phyloP scores from a whole-genome alignment of 2,113 vertebrate species.

The Protomyctophum bolini region DNA sequence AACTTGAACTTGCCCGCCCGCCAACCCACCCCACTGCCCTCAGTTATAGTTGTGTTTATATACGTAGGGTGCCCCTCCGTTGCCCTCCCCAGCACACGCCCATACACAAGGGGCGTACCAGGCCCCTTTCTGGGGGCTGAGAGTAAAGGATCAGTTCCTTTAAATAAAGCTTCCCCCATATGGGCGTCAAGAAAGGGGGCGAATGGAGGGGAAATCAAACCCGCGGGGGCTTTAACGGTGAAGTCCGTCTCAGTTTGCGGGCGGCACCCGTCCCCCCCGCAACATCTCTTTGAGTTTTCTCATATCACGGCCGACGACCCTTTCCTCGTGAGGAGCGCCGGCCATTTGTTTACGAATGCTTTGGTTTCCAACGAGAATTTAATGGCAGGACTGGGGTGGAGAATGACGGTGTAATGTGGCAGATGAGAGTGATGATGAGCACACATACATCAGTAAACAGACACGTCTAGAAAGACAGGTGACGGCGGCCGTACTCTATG shows the following conservation, averaged over 20 bases:
- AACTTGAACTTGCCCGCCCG: no score
- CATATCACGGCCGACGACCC: slow-evolving; percentile 58
- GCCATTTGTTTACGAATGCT: slow-evolving; percentile 62
- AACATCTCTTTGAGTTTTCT: slow-evolving; percentile 61
- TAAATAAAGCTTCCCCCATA: slow-evolving; percentile 68
- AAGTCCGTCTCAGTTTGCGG: slow-evolving; percentile 33
- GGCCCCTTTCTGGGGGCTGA: not conserved
- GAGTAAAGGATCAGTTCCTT: slow-evolving; percentile 57
- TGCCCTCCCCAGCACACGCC: slow-evolving; percentile 34
- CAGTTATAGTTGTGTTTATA: no score
- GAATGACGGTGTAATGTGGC: slow-evolving; percentile 68
- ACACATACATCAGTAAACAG: slow-evolving; percentile 62
- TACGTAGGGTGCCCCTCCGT: slow-evolving; percentile 56
- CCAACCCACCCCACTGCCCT: slow-evolving; percentile 8
- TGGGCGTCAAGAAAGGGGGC: slow-evolving; percentile 44
- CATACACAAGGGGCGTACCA: not conserved
- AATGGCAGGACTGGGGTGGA: slow-evolving; percentile 70
- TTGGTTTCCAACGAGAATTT: slow-evolving; percentile 74
- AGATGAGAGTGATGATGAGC: slow-evolving; percentile 62
- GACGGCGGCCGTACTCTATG: slow-evolving; percentile 28
- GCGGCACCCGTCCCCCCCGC: not conserved
- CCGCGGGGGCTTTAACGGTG: slow-evolving; percentile 26
- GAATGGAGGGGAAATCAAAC: slow-evolving; percentile 55
- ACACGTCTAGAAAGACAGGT: slow-evolving; percentile 66
- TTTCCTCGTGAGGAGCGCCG: slow-evolving; percentile 41